These are phyloP conservation scores for Zoanthus solanderi DNA, from an alignment of 92 coral and sea anemone species.

Conservation along the genomic window DNA sequence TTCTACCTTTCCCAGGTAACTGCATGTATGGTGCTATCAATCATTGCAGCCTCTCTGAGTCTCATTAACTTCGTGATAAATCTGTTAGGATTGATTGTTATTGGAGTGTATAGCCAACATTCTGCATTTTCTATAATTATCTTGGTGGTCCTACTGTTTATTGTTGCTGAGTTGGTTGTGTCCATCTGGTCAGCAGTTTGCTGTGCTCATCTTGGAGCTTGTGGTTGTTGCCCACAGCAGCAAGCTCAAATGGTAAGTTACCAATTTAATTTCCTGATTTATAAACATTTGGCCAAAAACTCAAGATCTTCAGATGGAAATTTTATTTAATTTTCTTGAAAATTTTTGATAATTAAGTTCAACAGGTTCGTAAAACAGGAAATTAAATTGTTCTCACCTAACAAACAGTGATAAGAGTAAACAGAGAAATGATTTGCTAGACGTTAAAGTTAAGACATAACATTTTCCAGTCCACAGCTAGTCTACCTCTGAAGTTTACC, in stretches of 20 bases:
- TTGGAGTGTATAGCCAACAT: neutral
- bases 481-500: no score
- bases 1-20: slow-evolving; percentile 13
- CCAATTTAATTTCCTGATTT: no score
- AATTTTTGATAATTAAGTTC: no score
- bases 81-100: neutral
- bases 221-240: slow-evolving; percentile 5
- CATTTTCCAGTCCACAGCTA: no score
- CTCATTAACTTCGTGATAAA: neutral
- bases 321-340: no score
- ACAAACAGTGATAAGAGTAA: no score
- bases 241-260: slow-evolving; percentile 17
- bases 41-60: slow-evolving; percentile 4
- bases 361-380: no score
- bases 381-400: no score
- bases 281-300: no score
- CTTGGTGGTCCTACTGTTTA: neutral
- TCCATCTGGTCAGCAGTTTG: slow-evolving; percentile 24
- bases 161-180: neutral
- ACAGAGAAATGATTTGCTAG: no score
- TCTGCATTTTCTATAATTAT: neutral
- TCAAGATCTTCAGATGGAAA: no score
- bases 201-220: slow-evolving; percentile 14
- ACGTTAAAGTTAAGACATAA: no score
- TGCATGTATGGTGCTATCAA: slow-evolving; percentile 20